These are phyloP conservation scores for Zophobas atratus DNA, from an alignment of 1,140 invertebrate genomes.

Conservation along the genomic window DNA sequence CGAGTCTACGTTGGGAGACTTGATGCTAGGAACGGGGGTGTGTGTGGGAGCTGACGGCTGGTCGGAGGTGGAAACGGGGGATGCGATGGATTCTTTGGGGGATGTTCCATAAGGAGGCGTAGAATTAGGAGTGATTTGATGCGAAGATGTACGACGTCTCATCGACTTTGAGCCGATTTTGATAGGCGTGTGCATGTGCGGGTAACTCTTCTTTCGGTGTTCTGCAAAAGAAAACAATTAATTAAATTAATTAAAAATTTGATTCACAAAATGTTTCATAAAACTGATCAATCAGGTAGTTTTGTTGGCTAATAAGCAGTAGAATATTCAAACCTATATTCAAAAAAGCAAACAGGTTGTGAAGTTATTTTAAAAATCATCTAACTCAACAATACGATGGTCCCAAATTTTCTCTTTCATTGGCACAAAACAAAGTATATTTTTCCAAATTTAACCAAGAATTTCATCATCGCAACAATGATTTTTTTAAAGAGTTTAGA, in stretches of 20 bases:
- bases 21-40: conserved; percentile 48
- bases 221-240: conserved; percentile 69
- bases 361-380: too few species aligned
- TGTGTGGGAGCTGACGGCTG: conserved; percentile 62
- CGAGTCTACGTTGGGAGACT: conserved; percentile 55
- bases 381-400: too few species aligned
- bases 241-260: conserved; percentile 34
- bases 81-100: conserved; percentile 30
- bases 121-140: conserved; percentile 50
- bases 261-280: neutral
- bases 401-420: too few species aligned
- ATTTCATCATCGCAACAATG: too few species aligned
- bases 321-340: too few species aligned
- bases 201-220: conserved; percentile 78
- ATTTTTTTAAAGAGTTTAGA: too few species aligned
- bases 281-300: too few species aligned
- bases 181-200: conserved; percentile 77
- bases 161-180: conserved; percentile 69
- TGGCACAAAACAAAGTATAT: too few species aligned
- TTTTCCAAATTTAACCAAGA: too few species aligned
- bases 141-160: conserved; percentile 63
- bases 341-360: too few species aligned
- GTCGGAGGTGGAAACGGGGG: conserved; percentile 47
- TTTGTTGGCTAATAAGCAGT: too few species aligned
- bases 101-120: conserved; percentile 43